Conservation (phyloP, 2,113 vertebrate genomes). For the Lamprotornis superbus region DNA sequence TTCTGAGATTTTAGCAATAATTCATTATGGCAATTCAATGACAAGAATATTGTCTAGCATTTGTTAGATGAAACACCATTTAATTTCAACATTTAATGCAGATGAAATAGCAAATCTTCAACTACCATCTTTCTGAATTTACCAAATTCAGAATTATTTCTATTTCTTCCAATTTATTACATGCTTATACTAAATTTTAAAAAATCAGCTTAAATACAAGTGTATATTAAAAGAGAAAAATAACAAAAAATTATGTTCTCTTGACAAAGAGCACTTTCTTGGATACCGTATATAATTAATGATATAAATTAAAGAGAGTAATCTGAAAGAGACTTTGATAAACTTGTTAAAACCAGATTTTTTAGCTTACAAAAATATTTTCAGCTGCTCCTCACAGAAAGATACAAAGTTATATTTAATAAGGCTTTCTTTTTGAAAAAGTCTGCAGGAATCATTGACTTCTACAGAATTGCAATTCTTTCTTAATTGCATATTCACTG, state of each 20-base stretch:
- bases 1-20: background rate
- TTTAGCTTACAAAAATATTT: background rate
- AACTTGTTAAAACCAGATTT: background rate
- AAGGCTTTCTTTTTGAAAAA: background rate
- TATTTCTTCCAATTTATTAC: background rate
- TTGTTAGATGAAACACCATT: background rate
- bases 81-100: background rate
- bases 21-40: background rate
- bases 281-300: background rate
- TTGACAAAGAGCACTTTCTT: background rate
- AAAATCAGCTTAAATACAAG: background rate
- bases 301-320: background rate
- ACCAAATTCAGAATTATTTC: background rate
- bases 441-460: background rate
- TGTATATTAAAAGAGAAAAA: background rate
- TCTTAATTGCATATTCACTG: background rate
- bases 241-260: background rate
- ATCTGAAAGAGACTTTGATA: background rate
- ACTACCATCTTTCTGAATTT: background rate
- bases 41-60: background rate
- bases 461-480: background rate
- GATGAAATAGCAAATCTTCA: background rate
- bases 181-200: background rate
- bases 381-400: background rate
- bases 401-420: fast-evolving